Evolutionary conservation across 1,140 invertebrate species (phyloP), one percentile per base, ranked within the genome.

Genomic region (Ericerus pela): DNA sequence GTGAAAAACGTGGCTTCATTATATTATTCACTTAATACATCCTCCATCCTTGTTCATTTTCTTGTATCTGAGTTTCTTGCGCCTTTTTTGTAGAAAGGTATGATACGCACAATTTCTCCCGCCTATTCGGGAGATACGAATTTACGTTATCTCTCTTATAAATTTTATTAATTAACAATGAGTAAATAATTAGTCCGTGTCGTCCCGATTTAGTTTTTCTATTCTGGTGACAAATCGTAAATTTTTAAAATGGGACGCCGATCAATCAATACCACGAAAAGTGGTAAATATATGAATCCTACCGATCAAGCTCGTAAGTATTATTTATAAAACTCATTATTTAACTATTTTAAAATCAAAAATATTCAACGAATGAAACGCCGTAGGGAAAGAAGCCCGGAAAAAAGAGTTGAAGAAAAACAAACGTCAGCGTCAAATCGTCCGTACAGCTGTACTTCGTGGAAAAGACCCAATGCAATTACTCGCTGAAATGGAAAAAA

Each of bases 261-360:
- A 62, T 95, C 91, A 43, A 96, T 96, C 62, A 96, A 94, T 75
- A 95, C 91, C 81, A 97, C 94, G 27, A 97, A 97, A 78, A 96
- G 92, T 93, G 94, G 94, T 67, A 97, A 97, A 80, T 97, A 94
- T 65, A 97, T 97, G 92, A 97, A 98, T 74, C 94, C 94, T 22
- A 96, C 93, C 4, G 94, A 98, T 73, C 93, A 96, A 83, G 93
- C 92, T 55, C 75, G 91, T 92, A 82, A 87, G 88, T 88, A 68
- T 43, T 56, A 16, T 41, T 41, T 16, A 6, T 41, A 41, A 6
- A 16, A 41, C 4, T 8, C 30, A 33, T 33, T 33, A 33, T 8
- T 8, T 10, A 33, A 10, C n/a, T 10, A 33, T 33, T 10, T 33
- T 10, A 33, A 33, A 33, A 33, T 33, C 8, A 33, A 33, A 33